Percentiles rank a stretch among this genome's conserved stretches.
These are phyloP conservation scores for Myathropa florea DNA, from an alignment of 2,888 invertebrate genomes.

Conservation along the genomic window DNA sequence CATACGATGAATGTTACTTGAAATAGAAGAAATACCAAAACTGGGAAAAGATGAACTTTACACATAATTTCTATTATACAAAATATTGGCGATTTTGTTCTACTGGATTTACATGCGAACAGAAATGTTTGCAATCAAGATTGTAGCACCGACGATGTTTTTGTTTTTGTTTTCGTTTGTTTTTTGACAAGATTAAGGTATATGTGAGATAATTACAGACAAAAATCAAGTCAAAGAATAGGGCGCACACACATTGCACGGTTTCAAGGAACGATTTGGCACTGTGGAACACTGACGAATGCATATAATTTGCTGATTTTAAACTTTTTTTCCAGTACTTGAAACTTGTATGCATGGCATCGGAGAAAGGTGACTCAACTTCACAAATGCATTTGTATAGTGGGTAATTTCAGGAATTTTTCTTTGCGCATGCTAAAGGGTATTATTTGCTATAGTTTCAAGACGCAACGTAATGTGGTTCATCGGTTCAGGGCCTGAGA, in stretches of 20 bases:
- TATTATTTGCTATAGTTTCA: too few species aligned
- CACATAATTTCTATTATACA: slow-evolving; percentile 25
- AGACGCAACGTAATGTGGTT: too few species aligned
- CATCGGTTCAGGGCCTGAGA: too few species aligned
- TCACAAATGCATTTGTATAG: too few species aligned
- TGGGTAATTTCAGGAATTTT: too few species aligned
- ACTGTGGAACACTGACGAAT: neutral
- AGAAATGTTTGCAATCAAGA: neutral
- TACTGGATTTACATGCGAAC: neutral
- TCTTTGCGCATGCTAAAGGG: too few species aligned
- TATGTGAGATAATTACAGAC: neutral
- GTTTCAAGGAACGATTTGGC: neutral
- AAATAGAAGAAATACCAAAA: slow-evolving; percentile 78
- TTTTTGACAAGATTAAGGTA: slow-evolving; percentile 10
- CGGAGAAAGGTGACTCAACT: too few species aligned
- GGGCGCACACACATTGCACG: slow-evolving; percentile 4
- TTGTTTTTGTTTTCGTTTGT: slow-evolving; percentile 36
- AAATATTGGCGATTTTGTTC: neutral
- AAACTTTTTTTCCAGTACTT: neutral
- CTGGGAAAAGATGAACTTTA: slow-evolving; percentile 78
- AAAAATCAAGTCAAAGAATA: slow-evolving; percentile 1
- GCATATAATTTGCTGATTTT: neutral
- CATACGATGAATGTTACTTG: slow-evolving; percentile 80
- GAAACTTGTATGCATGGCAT: neutral
- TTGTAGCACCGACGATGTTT: neutral